phyloP scores from a whole-genome alignment of 2,797 vertebrate genomes.

The Micromesistius poutassou region DNA sequence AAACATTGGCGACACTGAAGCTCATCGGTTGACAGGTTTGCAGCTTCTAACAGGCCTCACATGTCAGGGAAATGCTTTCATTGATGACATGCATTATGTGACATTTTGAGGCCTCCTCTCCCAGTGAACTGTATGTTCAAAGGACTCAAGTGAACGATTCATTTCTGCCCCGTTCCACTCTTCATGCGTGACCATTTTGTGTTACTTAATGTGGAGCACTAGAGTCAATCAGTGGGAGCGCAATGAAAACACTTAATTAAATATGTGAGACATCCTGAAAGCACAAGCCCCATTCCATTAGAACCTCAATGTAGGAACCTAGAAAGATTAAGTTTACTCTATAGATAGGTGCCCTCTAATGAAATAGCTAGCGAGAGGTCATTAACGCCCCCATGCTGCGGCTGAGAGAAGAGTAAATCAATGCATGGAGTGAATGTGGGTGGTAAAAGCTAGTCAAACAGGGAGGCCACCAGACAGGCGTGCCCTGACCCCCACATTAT shows the following conservation, averaged over 20 bases:
- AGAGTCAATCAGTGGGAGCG: not conserved
- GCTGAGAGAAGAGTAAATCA: conserved; percentile 4
- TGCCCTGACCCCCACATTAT: not conserved
- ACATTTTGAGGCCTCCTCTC: not conserved
- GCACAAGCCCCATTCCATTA: not conserved
- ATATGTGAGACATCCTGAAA: not conserved
- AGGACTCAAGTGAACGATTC: not conserved
- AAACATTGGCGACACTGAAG: not conserved
- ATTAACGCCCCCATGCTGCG: not conserved
- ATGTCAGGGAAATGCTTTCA: not conserved
- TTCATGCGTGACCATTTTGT: not conserved
- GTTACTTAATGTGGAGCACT: not conserved
- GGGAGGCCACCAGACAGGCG: not conserved
- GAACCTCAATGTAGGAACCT: not conserved
- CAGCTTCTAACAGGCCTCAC: not conserved
- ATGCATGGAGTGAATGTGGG: not conserved
- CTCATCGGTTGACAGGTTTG: not conserved
- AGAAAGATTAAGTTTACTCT: not conserved
- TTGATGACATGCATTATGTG: not conserved
- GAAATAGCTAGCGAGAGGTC: not conserved
- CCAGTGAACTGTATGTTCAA: not conserved
- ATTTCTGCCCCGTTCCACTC: not conserved
- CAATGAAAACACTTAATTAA: not conserved
- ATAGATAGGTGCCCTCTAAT: not conserved
- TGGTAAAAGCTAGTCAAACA: not conserved